Base-by-base conservation (phyloP, 1,140 invertebrate genomes). In the Drosophila arizonae region DNA sequence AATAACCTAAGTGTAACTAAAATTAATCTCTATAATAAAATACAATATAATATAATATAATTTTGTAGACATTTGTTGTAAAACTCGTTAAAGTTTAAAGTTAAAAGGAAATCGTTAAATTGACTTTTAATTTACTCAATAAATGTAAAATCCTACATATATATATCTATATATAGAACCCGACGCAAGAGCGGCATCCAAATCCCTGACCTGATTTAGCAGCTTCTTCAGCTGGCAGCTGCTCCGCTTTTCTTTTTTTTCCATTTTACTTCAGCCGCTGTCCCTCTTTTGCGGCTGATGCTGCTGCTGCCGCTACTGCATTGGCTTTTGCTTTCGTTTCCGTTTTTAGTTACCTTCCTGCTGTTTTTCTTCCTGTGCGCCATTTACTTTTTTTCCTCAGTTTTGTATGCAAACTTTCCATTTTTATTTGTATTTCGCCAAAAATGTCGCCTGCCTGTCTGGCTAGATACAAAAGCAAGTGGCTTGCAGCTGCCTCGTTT, bases 161-260 rank as follows among this genome's bases (percentile, higher is more conserved):
- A 54, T 54, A 15, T 56, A 56, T 41, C 0, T 36, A 36, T 36
- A n/a, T 33, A 52, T 45, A 36, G 39, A 54, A 54, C 72, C 52
- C 43, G 67, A 48, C 43, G 48, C 26, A 41, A 41, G 58, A 61
- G 55, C 24, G 55, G 56, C 76, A 65, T 62, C 68, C 72, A 87
- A 87, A 87, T 87, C 82, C 82, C 82, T 87, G 82, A 87, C 82
- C 82, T 87, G 82, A 88, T 87, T 87, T 88, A 73, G 45, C 57
- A 69, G 61, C 77, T 79, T 72, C 73, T 63, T 46, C 70, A 64
- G 61, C 46, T 58, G 62, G 64, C 55, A 60, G 62, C 50, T 56
- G 67, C 67, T 77, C 50, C 15, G 50, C 50, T 66, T 60, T 33
- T 9, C 8, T 33, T 56, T 64, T 56, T 48, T 3, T 24, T 3